phyloP scores from a whole-genome alignment of 2,888 invertebrate genomes.

The Xylocampa areola region DNA sequence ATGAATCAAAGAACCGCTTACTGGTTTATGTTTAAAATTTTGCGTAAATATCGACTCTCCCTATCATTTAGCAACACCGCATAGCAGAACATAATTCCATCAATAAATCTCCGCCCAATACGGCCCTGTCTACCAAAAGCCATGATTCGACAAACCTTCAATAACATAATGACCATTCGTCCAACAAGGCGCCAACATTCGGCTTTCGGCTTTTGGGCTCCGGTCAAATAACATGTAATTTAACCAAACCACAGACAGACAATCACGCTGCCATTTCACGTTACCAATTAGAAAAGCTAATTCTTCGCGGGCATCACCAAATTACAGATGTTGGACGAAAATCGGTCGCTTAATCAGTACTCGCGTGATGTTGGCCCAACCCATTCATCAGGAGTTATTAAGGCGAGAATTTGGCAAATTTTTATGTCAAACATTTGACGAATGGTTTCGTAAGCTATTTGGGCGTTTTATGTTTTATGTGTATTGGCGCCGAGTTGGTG shows the following conservation, averaged over 20 bases:
- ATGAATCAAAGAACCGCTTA: too few relatives aligned
- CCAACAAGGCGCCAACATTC: constrained; percentile 86
- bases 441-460: constrained; percentile 61
- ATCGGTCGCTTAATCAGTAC: constrained; percentile 63
- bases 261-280: constrained; percentile 73
- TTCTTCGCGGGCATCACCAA: constrained; percentile 62
- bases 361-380: constrained; percentile 61
- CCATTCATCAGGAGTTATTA: constrained; percentile 64
- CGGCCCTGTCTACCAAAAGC: constrained; percentile 66
- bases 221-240: constrained; percentile 83
- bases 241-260: constrained; percentile 74
- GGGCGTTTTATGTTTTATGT: constrained; percentile 25
- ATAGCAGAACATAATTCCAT: constrained; percentile 35
- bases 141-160: constrained; percentile 76
- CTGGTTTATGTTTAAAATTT: not conserved
- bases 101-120: constrained; percentile 55
- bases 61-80: constrained; percentile 36
- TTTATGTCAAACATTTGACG: constrained; percentile 72
- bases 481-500: constrained; percentile 65
- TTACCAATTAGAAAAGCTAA: constrained; percentile 62
- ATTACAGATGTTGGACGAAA: constrained; percentile 62
- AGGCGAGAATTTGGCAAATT: constrained; percentile 72
- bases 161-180: constrained; percentile 78
- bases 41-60: not conserved
- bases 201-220: constrained; percentile 73